Conservation (phyloP, 2,888 invertebrate genomes). For the Callyntrura guangdongensis region DNA sequence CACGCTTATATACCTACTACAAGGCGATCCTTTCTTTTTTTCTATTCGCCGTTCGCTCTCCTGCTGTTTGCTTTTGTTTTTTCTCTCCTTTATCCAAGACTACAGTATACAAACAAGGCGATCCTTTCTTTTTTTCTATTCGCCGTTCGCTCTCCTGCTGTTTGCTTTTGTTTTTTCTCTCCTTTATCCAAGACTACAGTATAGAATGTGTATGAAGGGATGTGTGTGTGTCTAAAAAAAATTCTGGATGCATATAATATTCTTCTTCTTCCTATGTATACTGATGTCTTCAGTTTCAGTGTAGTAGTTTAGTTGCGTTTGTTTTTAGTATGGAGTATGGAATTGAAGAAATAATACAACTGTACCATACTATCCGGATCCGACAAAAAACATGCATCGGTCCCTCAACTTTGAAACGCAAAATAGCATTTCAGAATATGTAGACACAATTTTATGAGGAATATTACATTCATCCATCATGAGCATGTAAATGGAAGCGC, state of each 20-base stretch:
- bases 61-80: conserved; percentile 70
- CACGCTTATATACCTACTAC: background rate
- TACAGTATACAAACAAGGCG: background rate
- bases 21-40: conserved; percentile 1
- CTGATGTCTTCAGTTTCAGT: background rate
- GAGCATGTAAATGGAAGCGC: background rate
- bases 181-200: conserved; percentile 4
- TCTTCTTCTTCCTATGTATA: conserved; percentile 21
- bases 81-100: conserved; percentile 13
- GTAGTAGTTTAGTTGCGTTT: too few relatives aligned
- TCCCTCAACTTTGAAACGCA: background rate
- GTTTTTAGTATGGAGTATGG: background rate
- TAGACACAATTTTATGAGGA: background rate
- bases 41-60: conserved; percentile 69
- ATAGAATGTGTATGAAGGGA: background rate
- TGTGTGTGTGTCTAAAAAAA: conserved; percentile 24
- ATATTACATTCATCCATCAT: background rate
- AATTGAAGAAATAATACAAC: background rate
- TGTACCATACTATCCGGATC: background rate
- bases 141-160: conserved; percentile 74
- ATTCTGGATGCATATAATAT: conserved; percentile 38
- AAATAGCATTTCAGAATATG: background rate
- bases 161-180: conserved; percentile 62
- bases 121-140: conserved; percentile 20
- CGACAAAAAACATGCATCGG: background rate